Conservation (phyloP, 1,140 invertebrate genomes). For the Plodia interpunctella region DNA sequence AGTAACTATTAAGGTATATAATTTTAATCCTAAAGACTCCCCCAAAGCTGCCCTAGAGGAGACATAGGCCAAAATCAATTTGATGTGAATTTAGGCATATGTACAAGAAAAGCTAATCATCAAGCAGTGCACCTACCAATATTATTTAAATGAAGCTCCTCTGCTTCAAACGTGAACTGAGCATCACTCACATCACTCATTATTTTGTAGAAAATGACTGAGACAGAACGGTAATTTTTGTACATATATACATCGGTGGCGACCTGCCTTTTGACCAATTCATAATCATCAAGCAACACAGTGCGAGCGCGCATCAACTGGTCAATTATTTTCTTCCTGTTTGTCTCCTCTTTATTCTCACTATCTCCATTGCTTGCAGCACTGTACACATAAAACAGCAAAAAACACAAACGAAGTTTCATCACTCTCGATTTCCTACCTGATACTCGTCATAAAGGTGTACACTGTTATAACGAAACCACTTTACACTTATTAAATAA, state of each 20-base stretch:
- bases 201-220: constrained; percentile 60
- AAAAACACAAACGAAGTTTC: constrained; percentile 46
- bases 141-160: constrained; percentile 66
- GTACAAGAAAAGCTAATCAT: constrained; percentile 8
- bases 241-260: constrained; percentile 67
- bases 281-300: constrained; percentile 54
- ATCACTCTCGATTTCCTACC: constrained; percentile 43
- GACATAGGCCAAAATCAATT: too few species aligned
- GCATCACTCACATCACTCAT: constrained; percentile 53
- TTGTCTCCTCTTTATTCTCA: constrained; percentile 47
- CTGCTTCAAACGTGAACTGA: constrained; percentile 60
- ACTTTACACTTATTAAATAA: background rate
- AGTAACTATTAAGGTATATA: too few species aligned
- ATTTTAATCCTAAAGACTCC: too few species aligned
- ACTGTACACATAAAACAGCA: constrained; percentile 51
- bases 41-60: too few species aligned
- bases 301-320: constrained; percentile 58
- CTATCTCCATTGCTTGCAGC: constrained; percentile 43
- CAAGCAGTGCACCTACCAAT: constrained; percentile 49
- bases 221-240: constrained; percentile 66
- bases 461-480: background rate
- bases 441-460: constrained; percentile 11
- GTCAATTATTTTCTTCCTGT: constrained; percentile 56
- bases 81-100: too few species aligned
- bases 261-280: constrained; percentile 57